Evolutionary conservation across 64 coral and sea anemone species (phyloP), one percentile per base, ranked within the genome.

Genomic region (Hydrozoanthus tunicans): DNA sequence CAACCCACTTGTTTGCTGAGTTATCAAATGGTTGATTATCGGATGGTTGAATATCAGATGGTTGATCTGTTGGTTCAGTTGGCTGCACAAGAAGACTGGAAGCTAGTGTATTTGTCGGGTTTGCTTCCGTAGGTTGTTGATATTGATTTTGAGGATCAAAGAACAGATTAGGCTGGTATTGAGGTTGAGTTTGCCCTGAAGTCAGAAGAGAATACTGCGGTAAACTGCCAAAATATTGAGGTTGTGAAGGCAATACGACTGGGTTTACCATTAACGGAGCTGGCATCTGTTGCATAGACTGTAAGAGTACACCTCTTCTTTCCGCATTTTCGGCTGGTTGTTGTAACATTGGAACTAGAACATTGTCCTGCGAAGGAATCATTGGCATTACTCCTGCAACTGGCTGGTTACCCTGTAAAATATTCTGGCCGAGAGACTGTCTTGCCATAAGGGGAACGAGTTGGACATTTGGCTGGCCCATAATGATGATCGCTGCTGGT

Each of bases 401-500:
- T 61, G 84, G 67, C 24, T 88, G 84, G 69, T 23, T 56, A 59
- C 54, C 68, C 69, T 74, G 84, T 61, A 24, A 56, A 2, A 88
- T 6, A 88, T 53, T 74, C n/a, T 88, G 84, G 14, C 69, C 24
- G 9, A 74, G 23, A 25, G 56, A 11, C 14, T 74, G 68, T 9
- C 68, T 56, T 70, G 84, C 69, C 66, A 69, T 58, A 73, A 88
- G 20, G 9, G 84, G 70, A 53, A 88, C 56, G 55, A 88, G 68
- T 25, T 88, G 84, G 11, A 88, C 84, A 75, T 73, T 88, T 0
- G 84, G 84, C 84, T 88, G 84, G 10, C 84, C 70, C 11, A 88
- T 6, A 6, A 88, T 73, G 25, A 88, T 75, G 4, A 73, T 6
- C 24, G 83, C 55, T 32, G 84, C 54, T 13, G 83, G 56, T 3